Conservation (phyloP, 92 coral and sea anemone genomes). For the Epizoanthus scotinus region DNA sequence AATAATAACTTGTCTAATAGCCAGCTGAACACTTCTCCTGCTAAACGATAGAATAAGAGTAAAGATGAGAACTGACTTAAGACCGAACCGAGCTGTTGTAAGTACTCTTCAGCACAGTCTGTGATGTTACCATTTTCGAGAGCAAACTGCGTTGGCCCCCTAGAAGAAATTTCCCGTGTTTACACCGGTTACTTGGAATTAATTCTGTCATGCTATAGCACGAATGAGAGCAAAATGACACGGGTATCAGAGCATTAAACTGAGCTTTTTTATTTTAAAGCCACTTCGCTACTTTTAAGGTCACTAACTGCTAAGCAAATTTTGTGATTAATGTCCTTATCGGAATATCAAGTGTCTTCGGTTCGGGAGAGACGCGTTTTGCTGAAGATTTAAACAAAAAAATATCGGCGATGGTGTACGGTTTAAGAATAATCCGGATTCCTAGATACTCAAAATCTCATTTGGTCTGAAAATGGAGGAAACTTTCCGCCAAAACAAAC, state of each 20-base stretch:
- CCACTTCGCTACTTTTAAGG: not conserved
- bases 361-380: not conserved
- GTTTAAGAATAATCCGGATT: not conserved
- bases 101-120: too few species aligned
- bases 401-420: not conserved
- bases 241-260: too few species aligned
- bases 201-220: not conserved
- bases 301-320: not conserved
- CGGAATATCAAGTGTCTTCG: not conserved
- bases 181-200: not conserved
- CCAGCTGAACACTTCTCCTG: not conserved
- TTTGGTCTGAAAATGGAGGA: not conserved
- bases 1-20: not conserved
- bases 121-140: not conserved
- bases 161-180: too few species aligned
- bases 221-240: not conserved
- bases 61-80: not conserved
- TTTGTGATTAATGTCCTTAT: not conserved
- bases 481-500: slow-evolving; percentile 19
- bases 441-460: slow-evolving; percentile 3
- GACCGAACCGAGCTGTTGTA: not conserved
- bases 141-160: slow-evolving; percentile 1
- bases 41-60: not conserved
- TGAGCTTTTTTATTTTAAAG: too few species aligned
- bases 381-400: not conserved